These are phyloP conservation scores for Pristionchus fissidentatus DNA, from an alignment of 2,888 invertebrate genomes.

Conservation along the genomic window DNA sequence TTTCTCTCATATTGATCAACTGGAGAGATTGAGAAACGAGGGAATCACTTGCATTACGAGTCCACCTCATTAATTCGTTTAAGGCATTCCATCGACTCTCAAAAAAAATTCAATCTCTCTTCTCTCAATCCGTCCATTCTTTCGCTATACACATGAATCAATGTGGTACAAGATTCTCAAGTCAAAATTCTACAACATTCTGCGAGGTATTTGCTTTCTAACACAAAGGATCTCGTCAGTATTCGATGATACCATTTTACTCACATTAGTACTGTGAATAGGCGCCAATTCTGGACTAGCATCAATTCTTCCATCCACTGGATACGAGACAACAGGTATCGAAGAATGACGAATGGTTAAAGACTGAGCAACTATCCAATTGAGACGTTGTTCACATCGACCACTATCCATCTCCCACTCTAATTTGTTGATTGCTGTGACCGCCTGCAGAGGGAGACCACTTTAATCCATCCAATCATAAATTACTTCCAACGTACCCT, in stretches of 20 bases:
- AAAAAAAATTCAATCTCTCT: too few relatives aligned
- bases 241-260: too few relatives aligned
- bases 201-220: too few relatives aligned
- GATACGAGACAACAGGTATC: conserved; percentile 51
- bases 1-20: conserved; percentile 10
- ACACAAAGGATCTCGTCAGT: too few relatives aligned
- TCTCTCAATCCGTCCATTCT: too few relatives aligned
- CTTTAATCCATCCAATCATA: neutral
- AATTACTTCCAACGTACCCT: neutral
- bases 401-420: conserved; percentile 94
- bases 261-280: neutral
- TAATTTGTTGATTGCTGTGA: conserved; percentile 87
- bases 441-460: conserved; percentile 78
- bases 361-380: conserved; percentile 90
- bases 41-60: neutral
- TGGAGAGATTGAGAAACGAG: neutral
- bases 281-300: neutral
- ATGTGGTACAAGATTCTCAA: too few relatives aligned
- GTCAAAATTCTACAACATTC: too few relatives aligned
- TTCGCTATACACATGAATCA: too few relatives aligned
- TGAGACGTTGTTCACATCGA: conserved; percentile 90
- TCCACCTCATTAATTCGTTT: neutral
- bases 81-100: neutral
- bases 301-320: conserved; percentile 56
- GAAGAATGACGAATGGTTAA: conserved; percentile 79